Evolutionary conservation across 2,888 invertebrate genomes (phyloP), one percentile per base, ranked within the genome.

Genomic region (Gandaritis pyraliata): DNA sequence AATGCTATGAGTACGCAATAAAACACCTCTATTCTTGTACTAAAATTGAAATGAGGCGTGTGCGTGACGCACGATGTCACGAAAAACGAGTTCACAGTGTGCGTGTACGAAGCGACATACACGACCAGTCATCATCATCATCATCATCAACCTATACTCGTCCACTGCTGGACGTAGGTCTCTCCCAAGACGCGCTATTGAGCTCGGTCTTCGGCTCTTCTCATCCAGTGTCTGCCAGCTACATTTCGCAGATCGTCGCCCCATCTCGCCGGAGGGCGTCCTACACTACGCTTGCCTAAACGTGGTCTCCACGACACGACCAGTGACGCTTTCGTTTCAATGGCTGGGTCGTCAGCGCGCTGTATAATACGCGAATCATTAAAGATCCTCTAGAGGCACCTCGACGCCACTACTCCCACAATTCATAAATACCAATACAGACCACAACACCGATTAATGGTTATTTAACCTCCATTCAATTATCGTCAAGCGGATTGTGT

Each of bases 381-480:
- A 77, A 71, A 73, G 72, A 75, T 73, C 72, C 68, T 72, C 66
- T 65, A 51, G 48, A 41, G 33, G 57, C 64, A 68, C 72, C 71
- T 72, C 69, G 74, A 73, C 75, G 66, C 75, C 61, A 62, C 71
- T 72, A 69, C 71, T 77, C 75, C 69, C 73, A 69, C 72, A 72
- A 69, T 72, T 74, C 82, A 85, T 87, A 83, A 83, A 85, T 85
- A 85, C 81, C 82, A 81, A 82, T 82, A 76, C 77, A 74, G 70
- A 75, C 81, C 80, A 77, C 79, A 80, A 84, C 87, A 83, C 79
- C 83, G 81, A 84, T 87, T 85, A 88, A 88, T 88, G 83, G 81
- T 83, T 83, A 88, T 88, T 90, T 87, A 88, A 88, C 82, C 82
- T 80, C 82, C 83, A 85, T 87, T 88, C 87, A 88, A 89, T 89